Evolutionary conservation across 2,113 vertebrate genomes (phyloP).

Genomic region (Eleginops maclovinus): DNA sequence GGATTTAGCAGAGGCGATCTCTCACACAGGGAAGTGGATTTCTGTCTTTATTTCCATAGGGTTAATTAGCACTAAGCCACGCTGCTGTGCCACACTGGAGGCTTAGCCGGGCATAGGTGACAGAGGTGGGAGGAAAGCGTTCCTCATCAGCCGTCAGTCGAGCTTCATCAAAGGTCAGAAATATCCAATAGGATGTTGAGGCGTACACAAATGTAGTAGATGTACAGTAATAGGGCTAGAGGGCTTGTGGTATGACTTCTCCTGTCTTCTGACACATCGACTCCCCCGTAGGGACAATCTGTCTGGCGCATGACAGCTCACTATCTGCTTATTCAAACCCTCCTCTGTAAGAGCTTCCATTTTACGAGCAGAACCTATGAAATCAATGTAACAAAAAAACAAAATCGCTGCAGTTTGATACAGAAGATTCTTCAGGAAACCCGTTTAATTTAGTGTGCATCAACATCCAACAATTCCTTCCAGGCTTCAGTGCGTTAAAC

Average conservation of each 20-base stretch:
- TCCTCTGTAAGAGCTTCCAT: conserved; percentile 7
- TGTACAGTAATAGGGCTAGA: conserved; percentile 59
- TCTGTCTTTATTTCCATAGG: conserved; percentile 51
- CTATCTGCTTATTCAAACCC: conserved; percentile 36
- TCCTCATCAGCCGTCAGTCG: conserved; percentile 30
- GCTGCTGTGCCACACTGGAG: conserved; percentile 6
- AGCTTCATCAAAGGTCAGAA: conserved; percentile 63
- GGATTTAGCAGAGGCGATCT: conserved; percentile 54
- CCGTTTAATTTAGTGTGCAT: conserved; percentile 8
- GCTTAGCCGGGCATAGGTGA: conserved; percentile 42
- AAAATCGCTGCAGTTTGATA: conserved; percentile 1
- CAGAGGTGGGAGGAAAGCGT: conserved; percentile 37
- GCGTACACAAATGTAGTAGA: conserved; percentile 51
- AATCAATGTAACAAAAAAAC: conserved; percentile 2
- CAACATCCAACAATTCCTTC: conserved; percentile 10
- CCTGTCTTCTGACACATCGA: conserved; percentile 25
- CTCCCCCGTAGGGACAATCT: conserved; percentile 9
- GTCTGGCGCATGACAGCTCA: conserved; percentile 36
- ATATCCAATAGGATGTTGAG: conserved; percentile 46
- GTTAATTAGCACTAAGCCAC: conserved; percentile 56
- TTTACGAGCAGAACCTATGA: conserved; percentile 12
- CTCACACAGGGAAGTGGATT: conserved; percentile 32
- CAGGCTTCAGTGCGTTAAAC: conserved; percentile 14
- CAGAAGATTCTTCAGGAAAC: conserved; percentile 19
- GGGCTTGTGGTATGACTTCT: conserved; percentile 54